phyloP scores from a whole-genome alignment of 2,113 vertebrate genomes.

The Albula glossodonta region DNA sequence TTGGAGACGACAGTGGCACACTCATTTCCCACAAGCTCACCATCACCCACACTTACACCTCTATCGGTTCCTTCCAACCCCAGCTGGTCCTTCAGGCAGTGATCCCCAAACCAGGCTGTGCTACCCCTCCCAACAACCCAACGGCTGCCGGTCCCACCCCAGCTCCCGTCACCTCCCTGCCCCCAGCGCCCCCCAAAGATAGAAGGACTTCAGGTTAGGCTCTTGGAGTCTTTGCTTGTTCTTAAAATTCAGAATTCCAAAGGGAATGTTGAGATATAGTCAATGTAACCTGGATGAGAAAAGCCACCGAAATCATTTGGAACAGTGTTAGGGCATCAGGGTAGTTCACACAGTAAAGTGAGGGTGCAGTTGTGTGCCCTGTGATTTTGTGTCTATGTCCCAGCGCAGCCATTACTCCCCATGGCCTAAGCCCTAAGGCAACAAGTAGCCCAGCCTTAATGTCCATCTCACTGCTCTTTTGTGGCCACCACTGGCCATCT shows the following conservation, averaged over 20 bases:
- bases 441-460: too few relatives aligned
- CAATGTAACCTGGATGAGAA: too few relatives aligned
- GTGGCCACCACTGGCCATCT: too few relatives aligned
- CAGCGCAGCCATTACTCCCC: too few relatives aligned
- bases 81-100: conserved; percentile 85
- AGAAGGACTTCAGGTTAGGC: conserved; percentile 61
- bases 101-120: conserved; percentile 76
- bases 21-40: conserved; percentile 80
- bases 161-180: conserved; percentile 18
- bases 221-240: neutral
- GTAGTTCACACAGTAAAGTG: too few relatives aligned
- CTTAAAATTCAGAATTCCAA: neutral
- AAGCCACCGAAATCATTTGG: too few relatives aligned
- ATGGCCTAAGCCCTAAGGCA: too few relatives aligned
- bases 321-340: too few relatives aligned
- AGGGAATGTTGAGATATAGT: too few relatives aligned
- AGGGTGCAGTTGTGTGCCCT: too few relatives aligned
- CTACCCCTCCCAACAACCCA: conserved; percentile 37
- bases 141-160: conserved; percentile 53
- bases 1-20: conserved; percentile 86
- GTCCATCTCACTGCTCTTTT: too few relatives aligned
- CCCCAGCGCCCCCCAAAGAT: conserved; percentile 41
- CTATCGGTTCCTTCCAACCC: conserved; percentile 71
- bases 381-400: too few relatives aligned
- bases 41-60: conserved; percentile 85